Evolutionary conservation across 2,888 invertebrate genomes (phyloP).

Genomic region (Stramonita haemastoma): DNA sequence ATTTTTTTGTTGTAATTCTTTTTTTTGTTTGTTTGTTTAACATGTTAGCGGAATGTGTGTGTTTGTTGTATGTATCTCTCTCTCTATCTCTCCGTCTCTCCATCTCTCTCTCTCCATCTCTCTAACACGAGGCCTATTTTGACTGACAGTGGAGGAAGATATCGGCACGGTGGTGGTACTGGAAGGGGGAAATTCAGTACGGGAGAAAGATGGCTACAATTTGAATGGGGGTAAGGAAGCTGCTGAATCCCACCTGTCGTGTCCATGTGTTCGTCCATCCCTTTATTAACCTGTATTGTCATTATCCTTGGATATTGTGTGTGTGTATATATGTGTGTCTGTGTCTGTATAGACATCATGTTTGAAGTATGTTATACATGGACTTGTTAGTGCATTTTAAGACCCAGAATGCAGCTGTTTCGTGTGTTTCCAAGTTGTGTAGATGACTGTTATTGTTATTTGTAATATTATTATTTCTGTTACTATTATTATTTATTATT

Average conservation of each 20-base stretch:
- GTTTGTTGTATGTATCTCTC: neutral
- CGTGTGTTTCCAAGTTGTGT: too few relatives aligned
- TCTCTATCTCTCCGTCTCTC: neutral
- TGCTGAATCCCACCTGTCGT: neutral
- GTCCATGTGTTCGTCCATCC: neutral
- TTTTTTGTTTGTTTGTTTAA: neutral
- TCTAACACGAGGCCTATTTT: slow-evolving; percentile 25
- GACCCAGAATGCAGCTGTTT: too few relatives aligned
- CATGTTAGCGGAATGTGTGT: neutral
- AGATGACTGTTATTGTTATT: too few relatives aligned
- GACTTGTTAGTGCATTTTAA: too few relatives aligned
- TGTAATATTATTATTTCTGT: too few relatives aligned
- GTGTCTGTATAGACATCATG: too few relatives aligned
- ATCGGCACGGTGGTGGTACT: slow-evolving; percentile 3
- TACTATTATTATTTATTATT: too few relatives aligned
- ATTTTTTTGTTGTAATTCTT: neutral
- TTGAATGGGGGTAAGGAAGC: slow-evolving; percentile 19
- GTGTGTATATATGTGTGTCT: too few relatives aligned
- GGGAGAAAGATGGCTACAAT: neutral
- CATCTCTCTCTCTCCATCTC: neutral
- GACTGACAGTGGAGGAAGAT: slow-evolving; percentile 18
- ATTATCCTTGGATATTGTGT: too few relatives aligned
- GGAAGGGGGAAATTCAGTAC: slow-evolving; percentile 12
- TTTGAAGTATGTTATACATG: too few relatives aligned
- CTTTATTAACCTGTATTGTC: too few relatives aligned